Base-by-base conservation (phyloP, 2,113 vertebrate species). In the Scalopus aquaticus region DNA sequence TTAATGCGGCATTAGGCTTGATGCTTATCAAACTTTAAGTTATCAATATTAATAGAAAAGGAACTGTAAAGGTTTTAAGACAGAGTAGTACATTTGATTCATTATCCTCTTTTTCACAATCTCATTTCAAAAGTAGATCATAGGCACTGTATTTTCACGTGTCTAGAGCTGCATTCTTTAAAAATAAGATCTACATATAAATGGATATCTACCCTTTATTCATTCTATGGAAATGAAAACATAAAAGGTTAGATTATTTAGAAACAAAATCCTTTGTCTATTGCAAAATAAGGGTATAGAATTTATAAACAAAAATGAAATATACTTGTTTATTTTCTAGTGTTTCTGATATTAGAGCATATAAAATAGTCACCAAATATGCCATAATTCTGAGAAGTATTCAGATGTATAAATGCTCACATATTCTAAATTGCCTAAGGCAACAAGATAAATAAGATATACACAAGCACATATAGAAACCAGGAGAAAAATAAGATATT, bases 381-480 rank as follows among this genome's bases (percentile, higher is more conserved):
- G 28, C 78, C 84, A 77, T 90, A 84, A 97, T 46, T 90, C 51
- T 72, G 76, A 62, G 24, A 82, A 54, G 93, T 26, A 93, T 56
- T 82, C 74, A 49, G 86, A 28, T 89, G 22, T 24, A 91, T 76
- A 86, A 95, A 95, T 51, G 46, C 44, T 93, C 80, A 89, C 81
- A 83, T 93, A 86, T 82, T 96, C 95, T 86, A 70, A 74, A 89
- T 64, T 76, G 69, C 91, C 92, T 76, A 11, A 0, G 79, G 94
- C 88, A 87, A 24, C n/a, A 37, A 83, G 90, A 93, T 76, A 88
- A 93, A 91, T 93, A 95, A 91, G 35, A 83, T 60, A 86, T 35
- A 73, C 6, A 51, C 4, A 76, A 80, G 82, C 79, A 78, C 44
- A 91, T 49, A 70, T 1, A 82, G 81, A 89, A 93, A 65, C 56